phyloP scores from a whole-genome alignment of 2,888 invertebrate species.

The Archips xylosteana region DNA sequence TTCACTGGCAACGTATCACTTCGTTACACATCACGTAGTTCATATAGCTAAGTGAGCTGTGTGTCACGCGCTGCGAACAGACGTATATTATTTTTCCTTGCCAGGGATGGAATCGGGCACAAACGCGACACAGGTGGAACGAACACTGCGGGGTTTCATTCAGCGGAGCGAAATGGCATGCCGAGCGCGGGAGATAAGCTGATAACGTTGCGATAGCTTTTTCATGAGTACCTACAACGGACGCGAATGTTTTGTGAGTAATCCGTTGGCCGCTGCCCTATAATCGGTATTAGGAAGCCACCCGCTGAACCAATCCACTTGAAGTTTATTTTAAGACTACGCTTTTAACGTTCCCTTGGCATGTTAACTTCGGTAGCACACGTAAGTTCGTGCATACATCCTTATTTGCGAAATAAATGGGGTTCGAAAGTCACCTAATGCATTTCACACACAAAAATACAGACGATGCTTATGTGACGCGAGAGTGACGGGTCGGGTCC shows the following conservation, averaged over 20 bases:
- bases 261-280: constrained; percentile 42
- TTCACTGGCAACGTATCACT: constrained; percentile 50
- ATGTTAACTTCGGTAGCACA: constrained; percentile 25
- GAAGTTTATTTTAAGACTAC: constrained; percentile 45
- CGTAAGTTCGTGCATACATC: constrained; percentile 30
- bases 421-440: constrained; percentile 62
- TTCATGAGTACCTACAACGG: constrained; percentile 53
- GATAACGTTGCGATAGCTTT: constrained; percentile 78
- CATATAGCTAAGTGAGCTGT: constrained; percentile 40
- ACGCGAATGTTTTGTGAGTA: constrained; percentile 65
- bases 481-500: constrained; percentile 63
- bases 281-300: constrained; percentile 38
- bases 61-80: constrained; percentile 55
- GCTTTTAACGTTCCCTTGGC: constrained; percentile 3
- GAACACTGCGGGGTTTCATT: constrained; percentile 69
- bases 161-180: constrained; percentile 74
- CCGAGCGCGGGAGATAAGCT: constrained; percentile 78
- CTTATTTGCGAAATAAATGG: constrained; percentile 43
- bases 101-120: constrained; percentile 56
- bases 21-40: constrained; percentile 34
- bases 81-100: constrained; percentile 57
- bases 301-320: constrained; percentile 29
- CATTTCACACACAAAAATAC: constrained; percentile 68
- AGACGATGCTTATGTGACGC: constrained; percentile 63
- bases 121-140: constrained; percentile 64